Evolutionary conservation across 1,140 invertebrate species (phyloP), one percentile per base, ranked within the genome.

Genomic region (Drosophila erecta): DNA sequence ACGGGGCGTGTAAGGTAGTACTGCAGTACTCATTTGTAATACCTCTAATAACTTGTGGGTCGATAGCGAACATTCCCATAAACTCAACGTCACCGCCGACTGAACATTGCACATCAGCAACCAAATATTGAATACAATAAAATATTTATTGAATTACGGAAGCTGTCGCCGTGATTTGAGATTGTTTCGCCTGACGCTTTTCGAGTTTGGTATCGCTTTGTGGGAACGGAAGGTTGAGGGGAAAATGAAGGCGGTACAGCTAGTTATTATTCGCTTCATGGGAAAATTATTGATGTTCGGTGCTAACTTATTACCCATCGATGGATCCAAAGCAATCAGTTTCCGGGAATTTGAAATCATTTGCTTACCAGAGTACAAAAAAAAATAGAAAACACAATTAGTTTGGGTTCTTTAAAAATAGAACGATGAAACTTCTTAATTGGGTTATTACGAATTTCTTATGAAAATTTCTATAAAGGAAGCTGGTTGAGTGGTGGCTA

Each of bases 111-210:
- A 79, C 64, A 66, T 71, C 54, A 40, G 35, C 58, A 44, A 59
- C 30, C 30, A 71, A 74, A 86, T 75, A 69, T 79, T 67, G 55
- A 57, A 83, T 65, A 76, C 79, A 83, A 87, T 79, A 72, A 69
- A 86, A 79, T 54, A 83, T 83, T 87, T 81, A 86, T 86, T 81
- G 83, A 71, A 87, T 86, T 87, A 86, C 83, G 83, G 84, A 86
- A 89, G 59, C 83, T 83, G 66, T 66, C 62, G 65, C 40, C 15
- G 54, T 73, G 84, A 87, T 87, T 87, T 78, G 71, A 83, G 77
- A 72, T 55, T 38, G 60, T 66, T 61, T 47, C 46, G 33, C 51
- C 20, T 35, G 17, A 4, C 53, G 24, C 22, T 53, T 61, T 15
- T 7, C 59, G 15, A 43, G 37, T 43, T 75, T 8, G 43, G 14